Base-by-base conservation (phyloP, 2,113 vertebrate genomes). In the Hydrolagus affinis region DNA sequence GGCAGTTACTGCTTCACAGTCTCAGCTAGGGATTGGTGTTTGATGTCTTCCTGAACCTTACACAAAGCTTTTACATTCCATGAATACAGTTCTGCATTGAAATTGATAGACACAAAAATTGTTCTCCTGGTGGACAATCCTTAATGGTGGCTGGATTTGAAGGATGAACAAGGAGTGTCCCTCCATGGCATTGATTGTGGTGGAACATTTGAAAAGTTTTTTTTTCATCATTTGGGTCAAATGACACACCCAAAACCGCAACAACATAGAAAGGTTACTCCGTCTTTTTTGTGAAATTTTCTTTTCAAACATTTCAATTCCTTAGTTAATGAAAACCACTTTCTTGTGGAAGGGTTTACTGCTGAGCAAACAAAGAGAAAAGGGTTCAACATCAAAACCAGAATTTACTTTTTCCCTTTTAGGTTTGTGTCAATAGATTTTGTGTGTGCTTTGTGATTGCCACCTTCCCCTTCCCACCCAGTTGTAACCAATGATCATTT, bases 391-490 rank as follows among this genome's bases (percentile, higher is more conserved):
- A 6, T 83, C 17, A 14, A 66, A 32, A 30, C 25, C 28, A 21
- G 59, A 30, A 30, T 83, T 15, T 83, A 83, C 60, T 19, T 83
- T n/a, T 72, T 85, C 44, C 71, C 30, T 44, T 15, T 62, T 30
- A n/a, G 12, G 66, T 59, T 28, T 30, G 23, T 9, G 64, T 11
- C 2, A 73, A 28, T 9, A 83, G 2, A 74, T 3, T n/a, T 23
- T 0, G 0, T 2, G 0, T 2, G 85, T 74, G 21, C 0, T 0
- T 86, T 87, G 85, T 80, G 66, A 4, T 0, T 0, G 4, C 19
- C 11, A 86, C 85, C 86, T 85, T 59, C 66, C 85, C 85, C 85
- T 86, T 88, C 88, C 88, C 85, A 85, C 85, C 25, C 86, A 74
- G 86, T 32, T 66, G 15, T 83, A 25, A 28, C 60, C 11, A 85